Evolutionary conservation across 92 coral and sea anemone species (phyloP), one percentile per base, ranked within the genome.

Genomic region (Micromussa lordhowensis): DNA sequence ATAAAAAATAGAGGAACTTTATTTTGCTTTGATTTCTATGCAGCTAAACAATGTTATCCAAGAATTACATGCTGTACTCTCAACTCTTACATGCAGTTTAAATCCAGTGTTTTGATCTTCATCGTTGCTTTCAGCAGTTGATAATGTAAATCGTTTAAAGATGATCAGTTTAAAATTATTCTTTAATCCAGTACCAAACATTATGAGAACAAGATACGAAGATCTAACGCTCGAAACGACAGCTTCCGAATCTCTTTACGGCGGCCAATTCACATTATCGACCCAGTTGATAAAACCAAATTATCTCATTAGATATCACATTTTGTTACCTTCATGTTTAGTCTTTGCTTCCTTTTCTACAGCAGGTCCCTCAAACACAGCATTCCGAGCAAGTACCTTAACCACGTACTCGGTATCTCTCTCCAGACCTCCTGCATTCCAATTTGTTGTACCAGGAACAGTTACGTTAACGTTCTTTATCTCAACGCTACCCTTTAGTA

Each of bases 351-450:
- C n/a, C 3, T 38, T 75, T 38, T 75, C 79, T 16, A 14, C 31
- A 3, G 79, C 58, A 40, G 22, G 13, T 38, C 79, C 79, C 48
- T 75, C 54, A 75, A 75, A 75, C 55, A 75, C 79, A 21, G n/a
- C 10, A 40, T 75, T 75, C 55, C 53, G 22, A 1, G 79, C 79
- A 21, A 38, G 40, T 22, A 58, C 18, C 64, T 58, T 58, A n/a
- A 58, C 64, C 19, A n/a, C 3, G 64, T 58, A 58, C 22, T 58
- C 24, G 24, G 24, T 58, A 19, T 58, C 64, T 18, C 22, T 58
- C 64, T 58, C 64, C 6, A 58, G 64, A 58, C 26, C 64, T 58
- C 64, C 64, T 5, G 7, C 7, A 19, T 5, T 18, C 3, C 3
- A 22, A 58, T 8, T 18, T 19, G 64, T 58, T 58, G 64, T 19